Evolutionary conservation across 2,888 invertebrate species (phyloP), one percentile per base, ranked within the genome.

Genomic region (Orgyia antiqua): DNA sequence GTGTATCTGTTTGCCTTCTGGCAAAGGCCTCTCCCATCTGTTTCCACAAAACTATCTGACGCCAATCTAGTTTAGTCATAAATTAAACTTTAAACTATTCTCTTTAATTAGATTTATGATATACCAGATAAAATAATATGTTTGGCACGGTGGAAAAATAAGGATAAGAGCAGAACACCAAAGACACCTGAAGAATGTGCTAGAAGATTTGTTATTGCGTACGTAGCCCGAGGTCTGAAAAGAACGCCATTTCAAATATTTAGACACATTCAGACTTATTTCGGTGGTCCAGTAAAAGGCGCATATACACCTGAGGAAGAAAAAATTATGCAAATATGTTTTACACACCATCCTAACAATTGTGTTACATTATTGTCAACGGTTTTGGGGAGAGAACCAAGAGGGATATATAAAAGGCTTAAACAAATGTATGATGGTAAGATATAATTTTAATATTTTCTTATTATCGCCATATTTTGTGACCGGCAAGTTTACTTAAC

Each of bases 231-330:
- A 39, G 73, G 75, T 9, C 43, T 83, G 25, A 7, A 77, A 36
- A 65, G 83, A 38, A 75, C 58, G 36, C 28, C 70, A n/a, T 52
- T 65, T 31, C 80, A 82, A 58, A 67, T 82, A 10, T 73, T 68
- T 39, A 58, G 52, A 30, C 66, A 74, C 42, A 45, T 79, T 25
- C 38, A 68, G 13, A 45, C 51, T 18, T 31, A 54, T 33, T 68
- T 60, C 52, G 65, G 64, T 27, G 48, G 42, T 15, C 48, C 56
- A 25, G 37, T 34, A 1, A 73, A 58, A 49, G 71, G 73, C 4
- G 18, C 33, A 2, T 78, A 70, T 42, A 51, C 63, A 6, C n/a
- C 39, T 13, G 40, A 48, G 27, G 82, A 82, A 57, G 60, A 71
- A 51, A 78, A 72, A 60, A 51, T 80, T 6, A 73, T 83, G 58